These are phyloP conservation scores for Sycophila texana DNA, from an alignment of 2,888 invertebrate genomes.

Conservation along the genomic window DNA sequence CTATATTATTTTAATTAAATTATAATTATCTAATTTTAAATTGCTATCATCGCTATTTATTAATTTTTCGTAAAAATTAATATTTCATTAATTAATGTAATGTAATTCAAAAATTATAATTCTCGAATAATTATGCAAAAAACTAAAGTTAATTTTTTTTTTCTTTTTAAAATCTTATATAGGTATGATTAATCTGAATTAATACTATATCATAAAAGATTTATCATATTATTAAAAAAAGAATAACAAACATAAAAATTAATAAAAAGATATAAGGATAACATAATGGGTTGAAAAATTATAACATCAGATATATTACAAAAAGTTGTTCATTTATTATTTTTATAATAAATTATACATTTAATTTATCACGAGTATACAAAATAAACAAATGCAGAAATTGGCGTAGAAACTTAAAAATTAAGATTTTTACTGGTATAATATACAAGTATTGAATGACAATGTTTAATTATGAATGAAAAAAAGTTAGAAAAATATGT, in stretches of 20 bases:
- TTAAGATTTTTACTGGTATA: constrained; percentile 28
- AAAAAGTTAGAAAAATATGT: too few species aligned
- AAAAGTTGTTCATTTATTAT: constrained; percentile 27
- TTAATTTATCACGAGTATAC: constrained; percentile 2
- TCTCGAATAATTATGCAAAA: neutral
- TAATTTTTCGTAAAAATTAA: too few species aligned
- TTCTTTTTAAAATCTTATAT: neutral
- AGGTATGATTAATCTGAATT: too few species aligned
- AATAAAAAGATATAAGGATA: neutral
- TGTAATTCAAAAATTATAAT: too few species aligned
- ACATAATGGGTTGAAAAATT: neutral
- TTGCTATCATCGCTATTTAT: too few species aligned
- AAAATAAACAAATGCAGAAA: constrained; percentile 17
- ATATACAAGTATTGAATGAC: constrained; percentile 4
- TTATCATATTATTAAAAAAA: neutral
- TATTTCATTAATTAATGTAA: too few species aligned
- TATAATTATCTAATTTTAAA: too few species aligned
- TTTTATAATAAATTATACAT: constrained; percentile 13
- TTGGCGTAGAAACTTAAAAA: constrained; percentile 17
- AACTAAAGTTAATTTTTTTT: neutral
- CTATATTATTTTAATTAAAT: too few species aligned
- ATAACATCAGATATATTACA: neutral
- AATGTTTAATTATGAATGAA: constrained; percentile 1
- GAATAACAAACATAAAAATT: neutral
- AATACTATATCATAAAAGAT: too few species aligned